Evolutionary conservation across 2,113 vertebrate species (phyloP).

Genomic region (Arvicanthis niloticus): DNA sequence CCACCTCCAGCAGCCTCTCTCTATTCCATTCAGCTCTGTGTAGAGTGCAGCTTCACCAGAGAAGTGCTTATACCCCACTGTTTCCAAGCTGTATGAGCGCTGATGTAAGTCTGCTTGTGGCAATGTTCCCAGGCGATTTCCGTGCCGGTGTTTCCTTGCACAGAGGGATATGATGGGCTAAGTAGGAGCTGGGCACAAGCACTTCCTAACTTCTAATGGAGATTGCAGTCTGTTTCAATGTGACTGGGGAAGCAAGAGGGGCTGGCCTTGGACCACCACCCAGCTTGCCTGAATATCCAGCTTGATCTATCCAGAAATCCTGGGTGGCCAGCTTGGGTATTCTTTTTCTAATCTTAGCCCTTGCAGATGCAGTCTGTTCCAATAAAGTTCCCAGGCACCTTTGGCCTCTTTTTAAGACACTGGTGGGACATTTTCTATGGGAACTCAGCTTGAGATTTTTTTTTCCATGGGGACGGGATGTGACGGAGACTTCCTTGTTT

Average conservation of each 20-base stretch:
- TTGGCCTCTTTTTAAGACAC: constrained; percentile 65
- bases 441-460: constrained; percentile 38
- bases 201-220: background rate
- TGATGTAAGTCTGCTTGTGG: background rate
- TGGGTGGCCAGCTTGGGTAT: background rate
- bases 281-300: background rate
- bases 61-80: background rate
- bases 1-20: background rate
- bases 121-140: background rate
- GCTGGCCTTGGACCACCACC: too few relatives aligned
- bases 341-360: background rate
- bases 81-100: background rate
- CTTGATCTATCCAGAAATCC: too few relatives aligned
- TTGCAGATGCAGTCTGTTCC: background rate
- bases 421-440: constrained; percentile 19
- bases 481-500: constrained; percentile 79
- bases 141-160: background rate
- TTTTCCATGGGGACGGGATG: constrained; percentile 65
- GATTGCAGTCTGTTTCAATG: background rate
- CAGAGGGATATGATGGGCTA: background rate
- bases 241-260: background rate
- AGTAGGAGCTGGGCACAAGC: background rate
- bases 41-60: background rate
- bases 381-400: constrained; percentile 42
- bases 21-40: background rate